Conservation (phyloP, 2,888 invertebrate genomes). For the Brassicogethes aeneus region DNA sequence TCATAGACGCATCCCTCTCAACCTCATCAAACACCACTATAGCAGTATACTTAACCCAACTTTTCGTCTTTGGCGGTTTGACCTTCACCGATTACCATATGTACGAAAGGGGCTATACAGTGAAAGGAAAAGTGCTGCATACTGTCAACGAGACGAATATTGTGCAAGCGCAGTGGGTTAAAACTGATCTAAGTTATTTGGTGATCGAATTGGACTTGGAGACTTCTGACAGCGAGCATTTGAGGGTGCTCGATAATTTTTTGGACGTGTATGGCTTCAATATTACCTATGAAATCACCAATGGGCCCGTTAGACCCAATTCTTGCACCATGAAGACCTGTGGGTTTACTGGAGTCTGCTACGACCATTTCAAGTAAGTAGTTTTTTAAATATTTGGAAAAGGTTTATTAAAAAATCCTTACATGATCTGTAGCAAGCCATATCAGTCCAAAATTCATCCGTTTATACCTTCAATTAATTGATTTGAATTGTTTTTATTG, state of each 20-base stretch:
- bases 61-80: conserved; percentile 72
- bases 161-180: conserved; percentile 54
- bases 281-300: conserved; percentile 76
- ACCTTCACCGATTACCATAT: conserved; percentile 30
- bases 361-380: conserved; percentile 68
- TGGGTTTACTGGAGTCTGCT: conserved; percentile 79
- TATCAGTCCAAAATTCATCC: too few relatives aligned
- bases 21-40: conserved; percentile 55
- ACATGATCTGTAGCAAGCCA: too few relatives aligned
- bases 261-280: conserved; percentile 88
- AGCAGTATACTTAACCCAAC: conserved; percentile 79
- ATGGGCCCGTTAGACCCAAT: conserved; percentile 43
- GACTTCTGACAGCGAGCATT: conserved; percentile 69
- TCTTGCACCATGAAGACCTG: conserved; percentile 76
- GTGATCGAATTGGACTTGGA: conserved; percentile 69
- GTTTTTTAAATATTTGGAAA: too few relatives aligned
- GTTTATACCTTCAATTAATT: too few relatives aligned
- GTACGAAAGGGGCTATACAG: conserved; percentile 28
- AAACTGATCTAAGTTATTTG: conserved; percentile 61
- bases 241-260: conserved; percentile 70
- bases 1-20: conserved; percentile 57
- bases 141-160: conserved; percentile 59
- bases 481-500: too few relatives aligned
- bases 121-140: conserved; percentile 34
- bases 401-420: too few relatives aligned